phyloP scores from a whole-genome alignment of 1,140 invertebrate species.

The Drosophila albomicans region DNA sequence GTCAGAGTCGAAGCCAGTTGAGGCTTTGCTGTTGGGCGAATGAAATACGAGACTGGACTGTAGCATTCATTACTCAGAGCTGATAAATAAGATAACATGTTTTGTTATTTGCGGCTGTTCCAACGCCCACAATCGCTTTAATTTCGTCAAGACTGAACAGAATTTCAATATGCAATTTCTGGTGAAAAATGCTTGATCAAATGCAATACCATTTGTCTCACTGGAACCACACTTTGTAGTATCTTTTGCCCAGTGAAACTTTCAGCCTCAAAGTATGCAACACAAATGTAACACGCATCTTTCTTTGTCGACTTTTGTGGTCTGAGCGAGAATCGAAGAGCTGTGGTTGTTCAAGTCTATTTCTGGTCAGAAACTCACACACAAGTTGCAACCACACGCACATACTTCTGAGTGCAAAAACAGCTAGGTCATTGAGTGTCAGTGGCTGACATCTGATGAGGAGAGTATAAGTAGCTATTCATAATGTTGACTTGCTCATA shows the following conservation, averaged over 20 bases:
- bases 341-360: slow-evolving; percentile 36
- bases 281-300: slow-evolving; percentile 29
- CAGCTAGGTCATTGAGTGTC: slow-evolving; percentile 44
- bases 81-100: slow-evolving; percentile 33
- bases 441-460: slow-evolving; percentile 23
- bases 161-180: slow-evolving; percentile 6
- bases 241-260: slow-evolving; percentile 5
- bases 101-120: slow-evolving; percentile 12
- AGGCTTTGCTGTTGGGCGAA: slow-evolving; percentile 26
- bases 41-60: slow-evolving; percentile 59
- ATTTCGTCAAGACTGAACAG: not conserved
- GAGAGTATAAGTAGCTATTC: slow-evolving; percentile 13
- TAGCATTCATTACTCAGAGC: slow-evolving; percentile 45
- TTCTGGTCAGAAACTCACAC: slow-evolving; percentile 22
- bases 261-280: slow-evolving; percentile 46
- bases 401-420: slow-evolving; percentile 8
- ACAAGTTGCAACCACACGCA: slow-evolving; percentile 22
- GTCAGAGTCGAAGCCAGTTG: not conserved
- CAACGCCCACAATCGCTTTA: slow-evolving; percentile 6
- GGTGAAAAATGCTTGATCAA: not conserved
- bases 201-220: not conserved
- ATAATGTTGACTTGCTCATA: slow-evolving; percentile 23
- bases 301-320: slow-evolving; percentile 8
- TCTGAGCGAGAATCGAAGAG: slow-evolving; percentile 33
- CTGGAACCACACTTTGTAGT: not conserved